A percentile compares a stretch with the other conserved stretches of the same genome.
Conservation (phyloP, 1,140 invertebrate species). For the Drosophila ficusphila region DNA sequence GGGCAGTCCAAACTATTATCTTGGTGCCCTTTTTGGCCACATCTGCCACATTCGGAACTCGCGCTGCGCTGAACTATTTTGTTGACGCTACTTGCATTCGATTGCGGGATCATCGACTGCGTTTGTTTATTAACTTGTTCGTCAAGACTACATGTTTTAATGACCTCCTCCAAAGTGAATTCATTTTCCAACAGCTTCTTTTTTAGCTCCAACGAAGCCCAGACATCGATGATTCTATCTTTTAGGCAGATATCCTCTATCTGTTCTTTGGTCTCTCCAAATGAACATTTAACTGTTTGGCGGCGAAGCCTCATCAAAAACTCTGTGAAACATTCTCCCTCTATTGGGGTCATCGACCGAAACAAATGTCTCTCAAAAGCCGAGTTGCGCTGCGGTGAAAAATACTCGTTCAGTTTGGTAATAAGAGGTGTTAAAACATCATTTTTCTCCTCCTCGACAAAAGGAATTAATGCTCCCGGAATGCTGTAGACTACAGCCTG, state of each 20-base stretch:
- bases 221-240: slow-evolving; percentile 3
- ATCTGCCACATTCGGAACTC: slow-evolving; percentile 7
- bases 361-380: slow-evolving; percentile 13
- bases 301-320: slow-evolving; percentile 9
- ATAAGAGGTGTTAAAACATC: slow-evolving; percentile 10
- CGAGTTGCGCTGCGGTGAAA: slow-evolving; percentile 14
- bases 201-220: too few species aligned
- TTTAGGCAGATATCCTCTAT: too few species aligned
- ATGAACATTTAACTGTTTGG: slow-evolving; percentile 2
- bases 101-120: too few species aligned
- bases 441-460: slow-evolving; percentile 1
- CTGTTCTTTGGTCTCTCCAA: slow-evolving; percentile 5
- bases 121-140: neutral
- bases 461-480: slow-evolving; percentile 1
- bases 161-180: too few species aligned
- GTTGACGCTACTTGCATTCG: neutral
- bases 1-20: neutral
- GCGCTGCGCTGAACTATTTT: slow-evolving; percentile 3
- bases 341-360: neutral
- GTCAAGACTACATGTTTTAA: neutral
- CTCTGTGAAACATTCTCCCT: slow-evolving; percentile 9
- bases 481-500: slow-evolving; percentile 5
- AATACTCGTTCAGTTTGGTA: slow-evolving; percentile 14
- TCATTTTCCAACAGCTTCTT: too few species aligned
- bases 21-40: neutral